A percentile compares a stretch with the other conserved stretches of the same genome.
These are phyloP conservation scores for Euzetes globulus DNA, from an alignment of 2,888 invertebrate species.

Conservation along the genomic window DNA sequence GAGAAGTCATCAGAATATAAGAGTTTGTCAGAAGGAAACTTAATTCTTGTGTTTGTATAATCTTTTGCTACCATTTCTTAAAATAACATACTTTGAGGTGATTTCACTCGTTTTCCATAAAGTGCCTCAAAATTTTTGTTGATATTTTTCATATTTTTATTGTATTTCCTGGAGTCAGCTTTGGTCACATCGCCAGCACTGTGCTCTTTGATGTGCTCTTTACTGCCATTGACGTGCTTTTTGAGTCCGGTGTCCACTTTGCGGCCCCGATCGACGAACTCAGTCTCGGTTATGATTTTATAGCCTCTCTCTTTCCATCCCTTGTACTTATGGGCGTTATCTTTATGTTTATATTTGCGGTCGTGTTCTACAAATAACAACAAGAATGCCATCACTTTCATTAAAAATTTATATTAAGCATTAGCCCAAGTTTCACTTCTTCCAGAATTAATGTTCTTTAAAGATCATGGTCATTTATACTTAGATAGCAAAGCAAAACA, in stretches of 20 bases:
- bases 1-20: neutral
- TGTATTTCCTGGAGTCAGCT: neutral
- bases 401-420: too few relatives aligned
- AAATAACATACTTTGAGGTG: conserved; percentile 5
- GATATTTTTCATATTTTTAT: conserved; percentile 1
- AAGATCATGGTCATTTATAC: neutral
- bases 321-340: conserved; percentile 35
- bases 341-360: conserved; percentile 38
- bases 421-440: too few relatives aligned
- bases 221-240: neutral
- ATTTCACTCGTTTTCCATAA: neutral
- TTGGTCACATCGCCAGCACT: conserved; percentile 1
- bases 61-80: neutral
- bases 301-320: conserved; percentile 41
- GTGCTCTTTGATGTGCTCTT: conserved; percentile 11
- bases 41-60: neutral
- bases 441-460: neutral
- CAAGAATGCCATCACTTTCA: neutral
- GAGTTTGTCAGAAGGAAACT: neutral
- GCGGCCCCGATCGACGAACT: conserved; percentile 40
- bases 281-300: conserved; percentile 41
- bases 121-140: conserved; percentile 9
- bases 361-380: conserved; percentile 32
- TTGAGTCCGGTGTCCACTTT: conserved; percentile 25
- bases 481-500: neutral